Base-by-base conservation (phyloP, 2,797 vertebrate species). In the Chloroceryle amazona region DNA sequence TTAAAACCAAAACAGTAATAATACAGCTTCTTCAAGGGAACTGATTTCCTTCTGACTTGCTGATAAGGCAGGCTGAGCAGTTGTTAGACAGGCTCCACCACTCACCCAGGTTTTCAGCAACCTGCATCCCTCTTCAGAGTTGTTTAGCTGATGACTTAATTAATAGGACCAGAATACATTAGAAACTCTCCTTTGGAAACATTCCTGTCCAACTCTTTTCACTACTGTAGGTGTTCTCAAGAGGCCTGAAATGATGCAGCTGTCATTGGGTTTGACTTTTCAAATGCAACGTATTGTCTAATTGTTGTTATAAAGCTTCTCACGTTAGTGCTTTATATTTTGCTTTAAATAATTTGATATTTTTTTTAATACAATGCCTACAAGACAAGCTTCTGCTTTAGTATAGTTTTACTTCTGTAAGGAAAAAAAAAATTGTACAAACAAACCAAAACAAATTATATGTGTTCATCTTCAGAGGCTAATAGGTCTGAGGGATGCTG, bases 1-100 rank as follows among this genome's bases (percentile, higher is more conserved):
- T 91, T 88, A 51, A 70, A 94, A 93, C 41, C 31, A 82, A 75
- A 94, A 71, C 55, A 90, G 68, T 54, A 93, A 81, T 67, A 76
- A 90, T 41, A 31, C 75, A n/a, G 62, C 37, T 82, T 71, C 75
- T 88, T 72, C 72, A 63, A 44, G 55, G 87, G 33, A 75, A 70
- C 61, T 83, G 80, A 93, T 95, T 93, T 94, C 78, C 87, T 70
- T 57, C 82, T 92, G 92, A 84, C 11, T 0, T 71, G 68, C 58
- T 90, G 94, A 91, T 55, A 89, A 87, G 88, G 57, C 74, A 83
- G 52, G 33, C 55, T 90, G 74, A 89, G 57, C 60, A 79, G 87
- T 81, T 80, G 95, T 71, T 25, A 91, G 75, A 71, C 74, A 74
- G 72, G 55, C 66, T 58, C 81, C 35, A 84, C 39, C 41, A 62